Evolutionary conservation across 2,888 invertebrate genomes (phyloP).

Genomic region (Ectropis crepuscularia): DNA sequence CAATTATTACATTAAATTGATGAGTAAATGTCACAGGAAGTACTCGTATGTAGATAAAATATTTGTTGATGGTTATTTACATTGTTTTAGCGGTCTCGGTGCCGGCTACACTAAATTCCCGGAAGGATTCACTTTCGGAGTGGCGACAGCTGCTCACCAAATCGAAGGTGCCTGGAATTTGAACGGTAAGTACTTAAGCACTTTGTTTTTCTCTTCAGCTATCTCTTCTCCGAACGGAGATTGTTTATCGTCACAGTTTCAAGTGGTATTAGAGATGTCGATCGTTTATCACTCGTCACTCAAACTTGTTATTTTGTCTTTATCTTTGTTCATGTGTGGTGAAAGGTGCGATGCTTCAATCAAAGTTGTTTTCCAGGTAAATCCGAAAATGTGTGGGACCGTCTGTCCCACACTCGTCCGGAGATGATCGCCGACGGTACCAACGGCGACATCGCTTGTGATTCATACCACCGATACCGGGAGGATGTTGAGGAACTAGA

Average conservation of each 20-base stretch:
- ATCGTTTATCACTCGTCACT: slow-evolving; percentile 28
- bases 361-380: slow-evolving; percentile 74
- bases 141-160: slow-evolving; percentile 85
- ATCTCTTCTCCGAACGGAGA: slow-evolving; percentile 12
- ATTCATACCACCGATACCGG: slow-evolving; percentile 88
- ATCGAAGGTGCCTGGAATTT: slow-evolving; percentile 87
- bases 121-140: slow-evolving; percentile 77
- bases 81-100: slow-evolving; percentile 54
- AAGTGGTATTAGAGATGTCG: slow-evolving; percentile 27
- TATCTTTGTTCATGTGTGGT: slow-evolving; percentile 29
- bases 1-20: too few species aligned
- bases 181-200: slow-evolving; percentile 73
- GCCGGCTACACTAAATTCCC: slow-evolving; percentile 75
- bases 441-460: slow-evolving; percentile 88
- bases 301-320: slow-evolving; percentile 32
- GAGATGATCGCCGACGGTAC: slow-evolving; percentile 86
- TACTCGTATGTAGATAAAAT: too few species aligned
- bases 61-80: not conserved
- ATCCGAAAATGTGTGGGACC: slow-evolving; percentile 87
- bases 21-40: too few species aligned
- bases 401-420: slow-evolving; percentile 77
- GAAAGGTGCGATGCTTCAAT: slow-evolving; percentile 12
- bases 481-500: slow-evolving; percentile 84
- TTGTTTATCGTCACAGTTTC: slow-evolving; percentile 21
- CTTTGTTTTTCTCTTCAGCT: slow-evolving; percentile 11